phyloP scores from a whole-genome alignment of 1,140 invertebrate species.

The Drosophila guanche region DNA sequence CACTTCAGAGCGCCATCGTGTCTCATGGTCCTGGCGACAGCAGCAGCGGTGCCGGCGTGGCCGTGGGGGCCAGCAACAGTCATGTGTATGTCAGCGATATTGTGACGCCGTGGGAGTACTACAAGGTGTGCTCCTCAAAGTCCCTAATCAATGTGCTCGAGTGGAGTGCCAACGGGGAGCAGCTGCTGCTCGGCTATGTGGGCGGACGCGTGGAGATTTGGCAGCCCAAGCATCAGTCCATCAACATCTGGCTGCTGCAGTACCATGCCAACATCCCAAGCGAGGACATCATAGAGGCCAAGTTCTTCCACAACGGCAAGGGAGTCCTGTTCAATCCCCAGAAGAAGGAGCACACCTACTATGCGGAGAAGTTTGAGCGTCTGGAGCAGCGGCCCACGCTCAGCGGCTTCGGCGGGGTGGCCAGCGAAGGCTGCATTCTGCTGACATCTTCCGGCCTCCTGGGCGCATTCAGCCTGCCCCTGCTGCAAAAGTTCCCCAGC shows the following conservation, averaged over 20 bases:
- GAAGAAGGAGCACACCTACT: conserved; percentile 89
- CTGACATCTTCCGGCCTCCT: conserved; percentile 94
- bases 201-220: conserved; percentile 91
- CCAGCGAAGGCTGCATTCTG: conserved; percentile 91
- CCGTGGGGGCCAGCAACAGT: conserved; percentile 86
- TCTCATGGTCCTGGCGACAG: conserved; percentile 10
- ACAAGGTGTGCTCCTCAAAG: conserved; percentile 85
- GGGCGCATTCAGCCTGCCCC: conserved; percentile 87
- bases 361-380: conserved; percentile 93
- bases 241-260: conserved; percentile 91
- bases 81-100: conserved; percentile 92
- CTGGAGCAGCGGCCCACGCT: conserved; percentile 91
- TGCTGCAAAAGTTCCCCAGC: conserved; percentile 31
- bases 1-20: conserved; percentile 85
- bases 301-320: conserved; percentile 94
- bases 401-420: conserved; percentile 91
- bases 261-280: conserved; percentile 86
- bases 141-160: conserved; percentile 90
- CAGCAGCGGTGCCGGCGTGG: conserved; percentile 29
- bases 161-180: conserved; percentile 93
- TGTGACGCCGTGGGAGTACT: conserved; percentile 92
- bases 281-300: conserved; percentile 91
- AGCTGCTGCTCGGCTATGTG: conserved; percentile 90
- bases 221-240: conserved; percentile 89
- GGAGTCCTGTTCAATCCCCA: conserved; percentile 87